Base-by-base conservation (phyloP, 2,113 vertebrate genomes). In the Megaceryle maxima region DNA sequence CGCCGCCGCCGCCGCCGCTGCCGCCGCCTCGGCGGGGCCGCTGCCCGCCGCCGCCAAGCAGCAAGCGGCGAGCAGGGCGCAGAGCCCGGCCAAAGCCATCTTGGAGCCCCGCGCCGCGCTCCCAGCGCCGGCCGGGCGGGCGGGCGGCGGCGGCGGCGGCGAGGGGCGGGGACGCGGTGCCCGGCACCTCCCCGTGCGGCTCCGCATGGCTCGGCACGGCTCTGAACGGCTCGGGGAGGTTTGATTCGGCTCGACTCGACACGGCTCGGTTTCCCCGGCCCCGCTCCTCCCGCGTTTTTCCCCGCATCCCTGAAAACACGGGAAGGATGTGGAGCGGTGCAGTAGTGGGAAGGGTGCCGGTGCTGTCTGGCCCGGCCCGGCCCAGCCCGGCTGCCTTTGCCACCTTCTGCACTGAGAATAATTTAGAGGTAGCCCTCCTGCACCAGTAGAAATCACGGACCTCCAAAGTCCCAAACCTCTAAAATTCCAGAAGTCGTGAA, bases 41-140 rank as follows among this genome's bases (percentile, higher is more conserved):
- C 96, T 82, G 91, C 96, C 82, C 50, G 96, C 90, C 50, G 94
- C 88, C 13, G 91, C 94, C 63, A 95, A 90, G 87, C 94, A 94
- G 97, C 96, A 97, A 48, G 97, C 97, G 92, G 97, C 96, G 14
- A 98, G 96, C 87, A 98, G 94, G 81, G 97, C 90, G 96, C 97
- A 98, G 20, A 97, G 90, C 96, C 96, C 46, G 96, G 97, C 97
- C 95, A 97, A 97, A 97, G 98, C 98, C 97, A 98, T 98, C 97
- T 97, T 97, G 97, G 96, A 97, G 94, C 96, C 96, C 96, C 92
- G 96, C 95, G 91, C 96, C 91, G 93, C 97, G 95, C 95, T 96
- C 94, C 94, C 87, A 83, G 95, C 89, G 94, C 96, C 16, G 95
- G 76, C 89, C 44, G 33, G 94, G 91, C 94, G 94, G 95, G 95